These are phyloP conservation scores for Typhlichthys subterraneus DNA, from an alignment of 2,797 vertebrate genomes.

Conservation along the genomic window DNA sequence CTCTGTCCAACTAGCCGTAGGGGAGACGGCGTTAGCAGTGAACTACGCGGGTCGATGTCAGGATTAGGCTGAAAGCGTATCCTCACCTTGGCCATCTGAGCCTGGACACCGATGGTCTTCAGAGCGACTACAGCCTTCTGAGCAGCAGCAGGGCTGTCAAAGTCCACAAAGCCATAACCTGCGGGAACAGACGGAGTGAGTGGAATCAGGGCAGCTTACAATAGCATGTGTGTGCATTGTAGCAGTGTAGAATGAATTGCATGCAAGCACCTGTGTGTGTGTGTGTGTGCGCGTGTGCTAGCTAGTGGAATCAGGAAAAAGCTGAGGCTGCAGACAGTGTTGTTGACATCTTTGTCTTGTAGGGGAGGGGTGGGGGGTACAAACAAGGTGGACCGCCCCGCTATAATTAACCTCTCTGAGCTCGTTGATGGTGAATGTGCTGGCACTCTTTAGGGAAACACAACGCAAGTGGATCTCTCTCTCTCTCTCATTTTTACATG, in stretches of 20 bases:
- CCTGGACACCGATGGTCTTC: constrained; percentile 94
- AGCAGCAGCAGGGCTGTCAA: constrained; percentile 94
- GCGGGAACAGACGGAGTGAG: constrained; percentile 44
- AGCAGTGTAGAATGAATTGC: neutral
- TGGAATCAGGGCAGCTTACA: constrained; percentile 27
- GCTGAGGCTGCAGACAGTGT: constrained; percentile 62
- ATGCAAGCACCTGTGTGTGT: neutral
- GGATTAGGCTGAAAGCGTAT: constrained; percentile 56
- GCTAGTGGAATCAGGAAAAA: constrained; percentile 28
- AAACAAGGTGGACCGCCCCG: constrained; percentile 50
- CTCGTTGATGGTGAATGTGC: constrained; percentile 16
- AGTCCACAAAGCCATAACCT: constrained; percentile 99
- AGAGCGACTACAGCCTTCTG: constrained; percentile 96
- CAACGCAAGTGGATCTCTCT: neutral
- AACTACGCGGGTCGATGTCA: constrained; percentile 33
- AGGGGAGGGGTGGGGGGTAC: constrained; percentile 23
- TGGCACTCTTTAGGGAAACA: neutral
- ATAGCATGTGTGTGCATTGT: neutral
- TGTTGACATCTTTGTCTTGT: constrained; percentile 63
- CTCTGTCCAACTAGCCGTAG: constrained; percentile 26
- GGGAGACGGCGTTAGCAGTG: constrained; percentile 25
- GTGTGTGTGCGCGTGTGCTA: neutral
- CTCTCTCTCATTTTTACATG: neutral
- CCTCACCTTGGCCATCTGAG: constrained; percentile 99
- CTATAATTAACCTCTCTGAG: constrained; percentile 55